These are phyloP conservation scores for Cryptocephalus primarius DNA, from an alignment of 2,888 invertebrate genomes.

Conservation along the genomic window DNA sequence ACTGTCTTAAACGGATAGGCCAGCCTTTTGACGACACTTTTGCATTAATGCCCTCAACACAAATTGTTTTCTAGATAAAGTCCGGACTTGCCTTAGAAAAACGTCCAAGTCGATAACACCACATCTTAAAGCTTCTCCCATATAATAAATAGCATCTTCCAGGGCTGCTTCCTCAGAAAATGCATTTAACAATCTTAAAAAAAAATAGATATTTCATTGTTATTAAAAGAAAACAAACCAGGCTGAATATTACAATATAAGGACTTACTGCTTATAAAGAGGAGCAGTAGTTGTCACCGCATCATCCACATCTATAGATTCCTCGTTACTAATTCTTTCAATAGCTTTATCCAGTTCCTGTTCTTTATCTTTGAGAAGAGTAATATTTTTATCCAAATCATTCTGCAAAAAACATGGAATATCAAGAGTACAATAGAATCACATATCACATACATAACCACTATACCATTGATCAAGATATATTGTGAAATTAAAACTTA, in stretches of 20 bases:
- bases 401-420: constrained; percentile 37
- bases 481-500: too few relatives aligned
- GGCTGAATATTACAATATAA: background rate
- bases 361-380: constrained; percentile 75
- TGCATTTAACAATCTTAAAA: constrained; percentile 70
- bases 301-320: constrained; percentile 86
- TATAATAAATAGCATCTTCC: constrained; percentile 97
- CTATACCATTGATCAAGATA: too few relatives aligned
- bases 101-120: constrained; percentile 91
- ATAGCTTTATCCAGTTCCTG: constrained; percentile 74
- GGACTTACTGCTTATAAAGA: constrained; percentile 78
- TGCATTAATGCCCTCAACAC: constrained; percentile 92
- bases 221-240: too few relatives aligned
- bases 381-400: constrained; percentile 76
- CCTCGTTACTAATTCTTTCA: constrained; percentile 62
- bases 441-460: too few relatives aligned
- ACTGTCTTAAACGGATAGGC: constrained; percentile 52
- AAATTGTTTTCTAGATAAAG: constrained; percentile 91
- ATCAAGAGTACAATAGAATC: background rate
- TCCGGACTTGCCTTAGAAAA: constrained; percentile 92
- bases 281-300: constrained; percentile 95
- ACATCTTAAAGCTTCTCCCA: constrained; percentile 88
- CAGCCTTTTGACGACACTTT: constrained; percentile 93
- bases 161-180: constrained; percentile 97
- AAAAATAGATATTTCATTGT: constrained; percentile 2